These are phyloP conservation scores for Drosophila niveifrons DNA, from an alignment of 2,888 invertebrate genomes.

Conservation along the genomic window DNA sequence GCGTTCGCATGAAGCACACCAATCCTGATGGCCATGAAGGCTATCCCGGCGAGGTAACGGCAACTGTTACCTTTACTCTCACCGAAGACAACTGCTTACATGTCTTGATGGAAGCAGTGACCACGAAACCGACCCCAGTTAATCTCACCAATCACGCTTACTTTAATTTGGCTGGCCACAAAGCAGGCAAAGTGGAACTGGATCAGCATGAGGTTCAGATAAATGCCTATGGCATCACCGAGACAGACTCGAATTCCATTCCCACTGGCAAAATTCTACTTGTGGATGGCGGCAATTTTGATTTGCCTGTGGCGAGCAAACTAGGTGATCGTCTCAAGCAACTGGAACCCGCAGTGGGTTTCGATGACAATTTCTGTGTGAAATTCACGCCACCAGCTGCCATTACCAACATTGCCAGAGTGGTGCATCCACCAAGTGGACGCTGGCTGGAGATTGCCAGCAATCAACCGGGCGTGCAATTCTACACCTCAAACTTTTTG, in stretches of 20 bases:
- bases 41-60: constrained; percentile 93
- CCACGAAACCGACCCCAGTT: constrained; percentile 92
- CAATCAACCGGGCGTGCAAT: constrained; percentile 95
- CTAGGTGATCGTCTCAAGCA: constrained; percentile 89
- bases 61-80: constrained; percentile 90
- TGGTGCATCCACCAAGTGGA: constrained; percentile 89
- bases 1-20: constrained; percentile 90
- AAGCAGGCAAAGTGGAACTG: constrained; percentile 88
- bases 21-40: constrained; percentile 94
- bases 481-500: constrained; percentile 93
- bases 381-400: constrained; percentile 51
- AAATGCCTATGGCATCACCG: constrained; percentile 92
- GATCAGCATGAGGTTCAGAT: constrained; percentile 90
- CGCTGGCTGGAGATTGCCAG: constrained; percentile 92
- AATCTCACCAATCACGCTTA: constrained; percentile 96
- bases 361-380: constrained; percentile 93
- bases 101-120: constrained; percentile 91
- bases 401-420: constrained; percentile 88
- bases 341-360: constrained; percentile 90
- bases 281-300: constrained; percentile 90
- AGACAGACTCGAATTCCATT: constrained; percentile 89
- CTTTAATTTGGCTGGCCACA: constrained; percentile 97
- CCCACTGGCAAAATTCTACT: constrained; percentile 90
- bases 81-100: constrained; percentile 90
- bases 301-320: constrained; percentile 89